A percentile compares a stretch with the other conserved stretches of the same genome.
Evolutionary conservation across 2,113 vertebrate genomes (phyloP).

Genomic region (Limanda limanda): DNA sequence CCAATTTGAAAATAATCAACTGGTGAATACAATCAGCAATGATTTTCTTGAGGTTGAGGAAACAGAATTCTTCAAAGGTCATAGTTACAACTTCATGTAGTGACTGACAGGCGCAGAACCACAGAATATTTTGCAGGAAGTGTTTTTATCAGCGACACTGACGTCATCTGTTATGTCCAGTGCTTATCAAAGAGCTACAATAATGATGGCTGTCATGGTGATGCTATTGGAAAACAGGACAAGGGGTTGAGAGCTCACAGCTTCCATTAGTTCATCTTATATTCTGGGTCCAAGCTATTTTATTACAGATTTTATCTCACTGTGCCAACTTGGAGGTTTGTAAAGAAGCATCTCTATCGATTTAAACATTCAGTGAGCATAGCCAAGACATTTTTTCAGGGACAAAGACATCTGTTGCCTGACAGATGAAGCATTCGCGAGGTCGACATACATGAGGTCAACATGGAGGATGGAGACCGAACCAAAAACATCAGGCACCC

Average conservation of each 20-base stretch:
- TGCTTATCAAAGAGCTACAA: neutral
- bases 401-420: constrained; percentile 25
- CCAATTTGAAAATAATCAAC: neutral
- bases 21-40: neutral
- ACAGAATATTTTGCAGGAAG: neutral
- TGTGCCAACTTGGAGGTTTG: too few species aligned
- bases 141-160: neutral
- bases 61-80: neutral
- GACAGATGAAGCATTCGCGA: constrained; percentile 16
- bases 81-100: neutral
- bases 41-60: neutral
- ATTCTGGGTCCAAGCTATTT: neutral
- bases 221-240: neutral
- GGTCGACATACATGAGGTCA: constrained; percentile 32
- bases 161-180: neutral
- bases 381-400: constrained; percentile 7
- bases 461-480: constrained; percentile 26
- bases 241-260: neutral
- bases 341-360: neutral
- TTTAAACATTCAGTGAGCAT: neutral
- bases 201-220: neutral
- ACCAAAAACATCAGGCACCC: neutral
- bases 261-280: neutral
- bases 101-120: neutral
- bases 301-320: too few species aligned